phyloP scores from a whole-genome alignment of 2,797 vertebrate genomes.

The Anabacerthia variegaticeps region DNA sequence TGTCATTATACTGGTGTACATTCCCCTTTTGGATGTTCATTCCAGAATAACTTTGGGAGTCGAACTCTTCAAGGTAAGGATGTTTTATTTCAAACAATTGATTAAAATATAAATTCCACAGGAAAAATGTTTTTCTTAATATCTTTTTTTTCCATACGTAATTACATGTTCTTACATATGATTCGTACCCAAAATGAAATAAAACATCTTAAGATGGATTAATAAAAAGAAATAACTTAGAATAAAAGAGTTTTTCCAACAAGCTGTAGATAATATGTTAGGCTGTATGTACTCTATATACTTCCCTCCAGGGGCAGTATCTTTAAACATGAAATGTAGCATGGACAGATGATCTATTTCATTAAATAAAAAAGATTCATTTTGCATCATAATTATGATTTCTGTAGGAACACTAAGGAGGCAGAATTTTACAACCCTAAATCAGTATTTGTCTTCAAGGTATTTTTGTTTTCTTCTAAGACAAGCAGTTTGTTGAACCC shows the following conservation, averaged over 20 bases:
- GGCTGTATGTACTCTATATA: background rate
- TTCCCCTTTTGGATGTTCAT: background rate
- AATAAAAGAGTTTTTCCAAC: background rate
- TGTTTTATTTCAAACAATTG: constrained; percentile 43
- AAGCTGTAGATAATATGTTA: background rate
- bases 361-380: constrained; percentile 17
- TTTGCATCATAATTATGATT: background rate
- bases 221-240: constrained; percentile 64
- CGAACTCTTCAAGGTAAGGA: background rate
- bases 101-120: background rate
- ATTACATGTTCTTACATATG: background rate
- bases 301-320: constrained; percentile 37
- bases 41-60: background rate
- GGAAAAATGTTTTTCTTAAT: background rate
- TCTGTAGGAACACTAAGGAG: background rate
- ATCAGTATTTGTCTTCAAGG: background rate
- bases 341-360: background rate
- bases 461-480: constrained; percentile 18
- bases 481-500: constrained; percentile 42
- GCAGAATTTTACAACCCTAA: background rate
- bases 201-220: constrained; percentile 8
- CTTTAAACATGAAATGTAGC: constrained; percentile 9
- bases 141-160: background rate
- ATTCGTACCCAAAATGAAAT: constrained; percentile 16
- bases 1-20: background rate